Conservation (phyloP, 2,113 vertebrate genomes). For the Bucco capensis region DNA sequence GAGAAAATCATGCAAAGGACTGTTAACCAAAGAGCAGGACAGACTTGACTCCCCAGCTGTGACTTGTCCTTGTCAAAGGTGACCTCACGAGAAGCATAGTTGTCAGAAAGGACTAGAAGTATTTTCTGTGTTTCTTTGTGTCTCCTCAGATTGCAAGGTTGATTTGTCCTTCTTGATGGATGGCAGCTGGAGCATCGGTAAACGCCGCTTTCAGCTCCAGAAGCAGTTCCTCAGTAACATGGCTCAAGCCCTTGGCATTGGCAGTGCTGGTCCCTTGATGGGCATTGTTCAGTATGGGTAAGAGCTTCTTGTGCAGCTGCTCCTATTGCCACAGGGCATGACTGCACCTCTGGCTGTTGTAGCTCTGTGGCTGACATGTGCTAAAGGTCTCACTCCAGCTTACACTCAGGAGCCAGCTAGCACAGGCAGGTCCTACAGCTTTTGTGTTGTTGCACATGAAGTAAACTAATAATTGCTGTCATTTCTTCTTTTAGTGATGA, state of each 20-base stretch:
- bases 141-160: slow-evolving; percentile 85
- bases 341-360: neutral
- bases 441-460: neutral
- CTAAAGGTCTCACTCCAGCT: neutral
- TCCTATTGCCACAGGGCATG: rapidly evolving
- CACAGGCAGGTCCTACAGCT: neutral
- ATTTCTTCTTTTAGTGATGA: slow-evolving; percentile 78
- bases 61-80: neutral
- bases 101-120: neutral
- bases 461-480: neutral
- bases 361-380: rapidly evolving
- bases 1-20: neutral
- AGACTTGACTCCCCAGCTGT: neutral
- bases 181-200: slow-evolving; percentile 93
- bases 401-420: neutral
- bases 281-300: slow-evolving; percentile 95
- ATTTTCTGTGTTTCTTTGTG: neutral
- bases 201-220: slow-evolving; percentile 92
- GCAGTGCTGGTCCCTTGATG: slow-evolving; percentile 87
- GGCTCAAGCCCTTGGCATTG: slow-evolving; percentile 83
- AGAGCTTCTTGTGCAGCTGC: neutral
- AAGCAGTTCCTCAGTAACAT: slow-evolving; percentile 88
- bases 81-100: neutral
- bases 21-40: neutral
- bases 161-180: slow-evolving; percentile 93